Evolutionary conservation across 53 echinoderm and acorn worm species (phyloP), one percentile per base, ranked within the genome.

Genomic region (Paracentrotus lividus): DNA sequence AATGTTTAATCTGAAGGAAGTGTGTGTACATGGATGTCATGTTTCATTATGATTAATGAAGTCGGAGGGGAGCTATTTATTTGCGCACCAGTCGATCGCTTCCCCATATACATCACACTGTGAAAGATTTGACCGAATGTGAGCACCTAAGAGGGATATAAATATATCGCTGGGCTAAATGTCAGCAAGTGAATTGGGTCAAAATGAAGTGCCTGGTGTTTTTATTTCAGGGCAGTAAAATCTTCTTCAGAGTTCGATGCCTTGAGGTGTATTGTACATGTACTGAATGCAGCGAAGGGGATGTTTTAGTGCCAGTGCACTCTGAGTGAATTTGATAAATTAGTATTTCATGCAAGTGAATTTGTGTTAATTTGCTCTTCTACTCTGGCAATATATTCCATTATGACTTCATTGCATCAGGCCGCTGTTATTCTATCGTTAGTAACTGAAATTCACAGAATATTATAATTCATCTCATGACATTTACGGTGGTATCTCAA

Each of bases 171-270:
- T 56, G 55, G n/a, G 53, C 36, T 86, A 86, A 86, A 86, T 86
- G 86, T 86, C 86, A 86, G 86, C 86, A 36, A 86, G 57, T 7
- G 86, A 86, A 86, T 86, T 86, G 86, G 86, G 86, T 86, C 86
- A 86, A 86, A 86, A 86, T 86, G 54, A 54, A 86, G 86, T 86
- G 55, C 86, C 86, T 86, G 56, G 86, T 86, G 57, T 38, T 86
- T n/a, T 52, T 85, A 55, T 86, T 86, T 86, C 86, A 86, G 86
- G 86, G 57, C 86, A 34, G n/a, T 56, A 36, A 86, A 86, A 86
- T 86, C 86, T 86, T 86, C 86, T 38, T 86, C 52, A 29, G 13
- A 56, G 86, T 86, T 86, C 56, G 56, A 44, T 86, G 86, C 86
- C 86, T 86, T 4, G 32, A 86, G 56, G 7, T 53, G 2, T 38